A percentile compares a stretch with the other conserved stretches of the same genome.
Conservation (phyloP, 2,888 invertebrate species). For the Sceliomorpha sp. region DNA sequence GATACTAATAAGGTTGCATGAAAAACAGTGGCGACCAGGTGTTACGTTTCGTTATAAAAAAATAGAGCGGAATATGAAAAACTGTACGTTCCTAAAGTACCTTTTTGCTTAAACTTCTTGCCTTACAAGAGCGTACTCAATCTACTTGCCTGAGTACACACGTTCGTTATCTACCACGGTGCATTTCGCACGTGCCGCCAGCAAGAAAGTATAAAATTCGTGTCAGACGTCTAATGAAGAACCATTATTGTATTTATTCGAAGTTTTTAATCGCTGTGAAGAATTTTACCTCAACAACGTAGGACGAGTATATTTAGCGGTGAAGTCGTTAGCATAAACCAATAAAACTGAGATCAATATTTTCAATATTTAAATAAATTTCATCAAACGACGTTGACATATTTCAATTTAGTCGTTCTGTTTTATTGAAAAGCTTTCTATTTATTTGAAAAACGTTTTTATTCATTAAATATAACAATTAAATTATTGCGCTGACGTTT, state of each 20-base stretch:
- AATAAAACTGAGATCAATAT: too few relatives aligned
- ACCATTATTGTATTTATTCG: conserved; percentile 21
- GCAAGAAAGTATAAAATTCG: conserved; percentile 37
- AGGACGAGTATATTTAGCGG: too few relatives aligned
- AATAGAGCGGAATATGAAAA: conserved; percentile 23
- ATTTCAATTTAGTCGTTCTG: too few relatives aligned
- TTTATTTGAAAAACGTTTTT: too few relatives aligned
- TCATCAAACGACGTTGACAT: too few relatives aligned
- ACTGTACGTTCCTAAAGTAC: conserved; percentile 21
- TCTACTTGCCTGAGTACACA: conserved; percentile 47
- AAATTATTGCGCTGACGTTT: too few relatives aligned
- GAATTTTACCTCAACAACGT: too few relatives aligned
- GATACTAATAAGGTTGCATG: conserved; percentile 24
- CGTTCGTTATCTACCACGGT: conserved; percentile 38
- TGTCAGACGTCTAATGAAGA: conserved; percentile 20
- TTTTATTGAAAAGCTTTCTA: too few relatives aligned
- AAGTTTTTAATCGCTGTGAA: conserved; percentile 1
- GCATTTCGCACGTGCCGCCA: conserved; percentile 45
- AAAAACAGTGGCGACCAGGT: conserved; percentile 34
- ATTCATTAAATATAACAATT: too few relatives aligned
- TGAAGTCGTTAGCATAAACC: too few relatives aligned
- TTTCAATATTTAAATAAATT: too few relatives aligned
- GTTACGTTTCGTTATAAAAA: conserved; percentile 25
- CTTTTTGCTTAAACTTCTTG: conserved; percentile 41
- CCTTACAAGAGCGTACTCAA: conserved; percentile 38